Evolutionary conservation across 2,888 invertebrate genomes (phyloP).

Genomic region (Drosophila algonquin): DNA sequence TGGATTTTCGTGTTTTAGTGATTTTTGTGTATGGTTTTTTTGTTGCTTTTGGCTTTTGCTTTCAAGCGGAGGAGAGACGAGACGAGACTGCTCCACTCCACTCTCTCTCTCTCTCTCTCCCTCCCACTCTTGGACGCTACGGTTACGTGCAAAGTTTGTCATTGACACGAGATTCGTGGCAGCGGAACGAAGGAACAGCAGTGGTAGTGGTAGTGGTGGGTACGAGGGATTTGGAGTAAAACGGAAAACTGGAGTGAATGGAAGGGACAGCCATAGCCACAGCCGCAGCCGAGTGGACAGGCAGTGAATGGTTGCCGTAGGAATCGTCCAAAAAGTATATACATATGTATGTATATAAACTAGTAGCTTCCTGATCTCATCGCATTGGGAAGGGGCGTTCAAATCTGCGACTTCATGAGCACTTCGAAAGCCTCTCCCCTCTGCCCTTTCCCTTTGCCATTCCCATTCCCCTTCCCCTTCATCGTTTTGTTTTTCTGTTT

Average conservation of each 20-base stretch:
- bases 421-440: constrained; percentile 17
- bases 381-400: not conserved
- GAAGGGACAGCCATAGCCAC: not conserved
- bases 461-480: not conserved
- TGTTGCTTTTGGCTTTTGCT: constrained; percentile 44
- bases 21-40: constrained; percentile 40
- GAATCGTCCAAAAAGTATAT: not conserved
- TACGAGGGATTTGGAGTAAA: not conserved
- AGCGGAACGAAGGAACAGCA: not conserved
- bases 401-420: constrained; percentile 2
- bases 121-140: constrained; percentile 7
- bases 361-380: not conserved
- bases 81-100: not conserved
- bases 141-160: constrained; percentile 62
- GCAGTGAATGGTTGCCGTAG: no score
- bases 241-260: not conserved
- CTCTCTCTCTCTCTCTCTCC: constrained; percentile 2
- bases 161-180: constrained; percentile 32
- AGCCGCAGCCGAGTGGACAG: not conserved
- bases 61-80: constrained; percentile 17
- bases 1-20: constrained; percentile 68
- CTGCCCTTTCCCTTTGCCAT: not conserved
- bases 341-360: no score
- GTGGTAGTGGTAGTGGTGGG: not conserved
- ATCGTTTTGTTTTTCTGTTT: constrained; percentile 21